phyloP scores from a whole-genome alignment of 1,140 invertebrate genomes.

The Drosophila dunni region DNA sequence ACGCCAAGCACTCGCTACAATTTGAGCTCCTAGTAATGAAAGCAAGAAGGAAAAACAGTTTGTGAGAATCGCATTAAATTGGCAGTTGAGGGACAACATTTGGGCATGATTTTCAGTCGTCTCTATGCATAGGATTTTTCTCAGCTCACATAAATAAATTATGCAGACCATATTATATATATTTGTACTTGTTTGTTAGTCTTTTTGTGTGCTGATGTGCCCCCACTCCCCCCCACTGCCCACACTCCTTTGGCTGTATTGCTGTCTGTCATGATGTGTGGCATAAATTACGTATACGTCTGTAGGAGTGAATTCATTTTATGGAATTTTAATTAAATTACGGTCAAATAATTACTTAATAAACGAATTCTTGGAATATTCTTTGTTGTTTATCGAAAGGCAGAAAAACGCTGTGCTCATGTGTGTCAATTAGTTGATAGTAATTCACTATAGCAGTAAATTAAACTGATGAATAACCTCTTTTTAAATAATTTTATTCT shows the following conservation, averaged over 20 bases:
- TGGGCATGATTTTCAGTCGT: slow-evolving; percentile 21
- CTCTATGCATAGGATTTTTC: slow-evolving; percentile 22
- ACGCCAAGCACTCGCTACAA: neutral
- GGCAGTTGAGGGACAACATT: slow-evolving; percentile 20
- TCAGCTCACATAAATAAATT: slow-evolving; percentile 45
- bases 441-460: too few relatives aligned
- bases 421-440: too few relatives aligned
- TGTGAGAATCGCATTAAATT: slow-evolving; percentile 12
- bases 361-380: neutral
- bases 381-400: neutral
- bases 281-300: slow-evolving; percentile 23
- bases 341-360: slow-evolving; percentile 42
- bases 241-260: neutral
- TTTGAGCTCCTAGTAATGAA: neutral
- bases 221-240: neutral
- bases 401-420: too few relatives aligned
- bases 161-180: slow-evolving; percentile 44
- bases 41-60: slow-evolving; percentile 1
- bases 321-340: slow-evolving; percentile 54
- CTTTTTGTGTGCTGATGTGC: neutral
- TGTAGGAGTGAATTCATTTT: slow-evolving; percentile 37
- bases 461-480: too few relatives aligned
- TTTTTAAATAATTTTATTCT: too few relatives aligned
- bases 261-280: slow-evolving; percentile 11
- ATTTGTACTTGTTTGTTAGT: slow-evolving; percentile 15